Conservation (phyloP, 2,113 vertebrate genomes). For the Cinclus mexicanus region DNA sequence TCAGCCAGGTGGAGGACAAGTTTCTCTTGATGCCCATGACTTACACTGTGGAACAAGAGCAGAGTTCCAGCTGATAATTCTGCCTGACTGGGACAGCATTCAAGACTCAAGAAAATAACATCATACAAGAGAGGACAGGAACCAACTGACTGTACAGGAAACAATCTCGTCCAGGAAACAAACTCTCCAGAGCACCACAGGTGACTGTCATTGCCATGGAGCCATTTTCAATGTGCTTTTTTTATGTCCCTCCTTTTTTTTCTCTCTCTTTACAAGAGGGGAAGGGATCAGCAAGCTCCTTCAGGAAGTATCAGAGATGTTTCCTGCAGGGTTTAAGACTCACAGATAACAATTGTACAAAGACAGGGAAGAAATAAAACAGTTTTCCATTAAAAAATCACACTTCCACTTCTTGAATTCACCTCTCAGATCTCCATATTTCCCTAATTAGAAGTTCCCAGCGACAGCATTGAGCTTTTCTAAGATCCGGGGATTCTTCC, state of each 20-base stretch:
- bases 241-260: neutral
- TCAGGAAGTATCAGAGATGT: neutral
- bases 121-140: neutral
- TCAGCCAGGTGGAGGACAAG: neutral
- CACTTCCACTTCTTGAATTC: neutral
- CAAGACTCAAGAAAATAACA: neutral
- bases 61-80: neutral
- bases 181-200: neutral
- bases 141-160: neutral
- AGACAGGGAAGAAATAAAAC: neutral
- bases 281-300: neutral
- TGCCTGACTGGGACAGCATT: neutral
- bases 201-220: neutral
- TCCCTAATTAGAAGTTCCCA: neutral
- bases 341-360: neutral
- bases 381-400: neutral
- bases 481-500: neutral
- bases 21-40: neutral
- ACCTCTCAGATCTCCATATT: neutral
- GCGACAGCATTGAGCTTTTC: fast-evolving
- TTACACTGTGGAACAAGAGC: neutral
- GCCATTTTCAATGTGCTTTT: neutral
- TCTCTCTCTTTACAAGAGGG: neutral
- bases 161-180: neutral
- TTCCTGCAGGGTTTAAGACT: neutral